phyloP scores from a whole-genome alignment of 2,888 invertebrate species.

The Diplazon laetatorius region DNA sequence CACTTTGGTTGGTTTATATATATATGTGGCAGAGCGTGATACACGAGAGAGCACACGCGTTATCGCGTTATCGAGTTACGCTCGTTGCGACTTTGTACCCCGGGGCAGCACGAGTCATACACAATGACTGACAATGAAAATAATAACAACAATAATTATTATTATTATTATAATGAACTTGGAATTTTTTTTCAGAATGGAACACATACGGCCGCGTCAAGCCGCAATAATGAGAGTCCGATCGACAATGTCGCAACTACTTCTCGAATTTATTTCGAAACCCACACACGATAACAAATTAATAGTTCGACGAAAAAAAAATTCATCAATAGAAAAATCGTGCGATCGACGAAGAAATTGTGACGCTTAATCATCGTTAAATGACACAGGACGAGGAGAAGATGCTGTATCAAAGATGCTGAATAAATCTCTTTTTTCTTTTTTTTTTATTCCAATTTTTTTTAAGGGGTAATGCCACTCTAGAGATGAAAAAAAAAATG shows the following conservation, averaged over 20 bases:
- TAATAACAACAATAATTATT: no score
- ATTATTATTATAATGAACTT: no score
- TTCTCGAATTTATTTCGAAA: no score
- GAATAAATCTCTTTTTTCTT: no score
- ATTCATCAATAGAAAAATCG: not conserved
- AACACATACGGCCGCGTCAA: constrained; percentile 87
- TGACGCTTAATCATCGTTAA: no score
- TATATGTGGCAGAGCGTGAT: not conserved
- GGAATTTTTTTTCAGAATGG: constrained; percentile 86
- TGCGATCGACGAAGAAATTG: no score
- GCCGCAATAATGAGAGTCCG: constrained; percentile 70
- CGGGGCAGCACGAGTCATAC: not conserved
- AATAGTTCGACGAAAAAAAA: constrained; percentile 11
- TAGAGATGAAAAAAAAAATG: no score
- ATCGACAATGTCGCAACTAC: constrained; percentile 60
- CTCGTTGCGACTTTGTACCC: constrained; percentile 15
- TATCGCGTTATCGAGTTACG: constrained; percentile 17
- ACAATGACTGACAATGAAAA: constrained; percentile 25
- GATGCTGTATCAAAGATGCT: no score
- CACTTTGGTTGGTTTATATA: not conserved
- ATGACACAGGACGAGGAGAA: no score
- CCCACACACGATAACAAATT: not conserved
- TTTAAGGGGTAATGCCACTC: no score
- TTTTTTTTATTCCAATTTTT: no score
- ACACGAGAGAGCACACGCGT: constrained; percentile 1